Conservation (phyloP, 92 coral and sea anemone species). For the Porites lobata region DNA sequence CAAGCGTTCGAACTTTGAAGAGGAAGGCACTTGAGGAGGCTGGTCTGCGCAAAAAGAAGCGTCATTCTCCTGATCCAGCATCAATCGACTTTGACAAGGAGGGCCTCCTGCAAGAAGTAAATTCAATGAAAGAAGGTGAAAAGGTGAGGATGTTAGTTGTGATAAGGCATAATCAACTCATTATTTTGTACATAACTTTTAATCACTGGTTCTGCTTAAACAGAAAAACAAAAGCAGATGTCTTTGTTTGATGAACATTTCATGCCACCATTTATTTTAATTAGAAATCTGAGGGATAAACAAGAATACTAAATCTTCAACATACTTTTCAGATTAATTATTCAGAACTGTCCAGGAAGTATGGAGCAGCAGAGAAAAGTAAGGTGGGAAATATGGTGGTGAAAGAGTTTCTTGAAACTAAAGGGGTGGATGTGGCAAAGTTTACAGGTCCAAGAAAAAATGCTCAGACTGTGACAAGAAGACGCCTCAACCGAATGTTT, state of each 20-base stretch:
- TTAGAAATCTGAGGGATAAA: not conserved
- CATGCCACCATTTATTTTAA: too few species aligned
- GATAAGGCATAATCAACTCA: not conserved
- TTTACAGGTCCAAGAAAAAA: not conserved
- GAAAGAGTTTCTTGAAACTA: not conserved
- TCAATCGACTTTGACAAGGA: constrained; percentile 10
- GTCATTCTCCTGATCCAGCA: constrained; percentile 27
- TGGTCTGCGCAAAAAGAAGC: constrained; percentile 13
- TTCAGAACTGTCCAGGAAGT: not conserved
- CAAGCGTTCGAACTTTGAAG: not conserved
- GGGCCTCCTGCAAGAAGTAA: constrained; percentile 28
- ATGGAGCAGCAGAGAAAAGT: not conserved
- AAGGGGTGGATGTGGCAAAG: not conserved
- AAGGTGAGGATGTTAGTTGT: constrained; percentile 21
- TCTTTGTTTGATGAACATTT: too few species aligned
- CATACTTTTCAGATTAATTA: not conserved
- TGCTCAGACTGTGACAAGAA: not conserved
- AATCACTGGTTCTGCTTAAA: too few species aligned
- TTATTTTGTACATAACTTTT: not conserved
- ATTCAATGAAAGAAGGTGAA: constrained; percentile 29
- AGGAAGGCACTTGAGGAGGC: constrained; percentile 10
- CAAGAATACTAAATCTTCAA: not conserved
- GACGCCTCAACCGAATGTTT: not conserved
- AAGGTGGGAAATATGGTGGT: not conserved
- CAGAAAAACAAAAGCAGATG: not conserved